Evolutionary conservation across 2,113 vertebrate species (phyloP), one percentile per base, ranked within the genome.

Genomic region (Chloropsis cyanopogon): DNA sequence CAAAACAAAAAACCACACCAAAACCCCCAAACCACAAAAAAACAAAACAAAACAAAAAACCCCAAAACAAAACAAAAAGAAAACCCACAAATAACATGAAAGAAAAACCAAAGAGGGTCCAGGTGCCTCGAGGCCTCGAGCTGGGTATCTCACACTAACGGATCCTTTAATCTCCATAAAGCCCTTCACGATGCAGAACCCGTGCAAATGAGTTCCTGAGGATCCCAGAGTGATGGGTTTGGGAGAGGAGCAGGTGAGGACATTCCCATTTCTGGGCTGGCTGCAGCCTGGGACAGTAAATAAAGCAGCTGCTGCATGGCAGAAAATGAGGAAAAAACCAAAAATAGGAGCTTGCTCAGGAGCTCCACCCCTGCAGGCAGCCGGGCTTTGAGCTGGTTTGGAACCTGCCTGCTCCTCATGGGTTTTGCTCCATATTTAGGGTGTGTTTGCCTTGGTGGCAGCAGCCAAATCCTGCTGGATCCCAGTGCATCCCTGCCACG

Each of bases 111-210:
- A 81, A 17, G 6, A 50, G 66, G 71, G n/a, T 23, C 54, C 81
- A 86, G 76, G 60, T 84, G 89, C 64, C 72, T 92, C 8, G 63
- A 71, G 15, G 86, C 64, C 72, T 92, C 9, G 64, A 71, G 16
- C 47, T 39, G 56, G 39, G 23, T 52, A 10, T 83, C 77, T 92
- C 77, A 42, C 90, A 29, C 37, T 86, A 59, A 93, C 57, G 68
- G 42, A 37, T 75, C 83, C 79, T 78, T 96, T 39, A 66, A 66
- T 91, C 89, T 89, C 83, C 89, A 77, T 75, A 70, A 90, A 73
- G 46, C 37, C 68, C 54, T 92, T 56, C 80, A 28, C 10, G 4
- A 12, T 31, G 76, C 76, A 53, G 59, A 73, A 15, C 84, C n/a
- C 26, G 59, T 54, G 80, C 72, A 81, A 46, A 81, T 29, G 64